phyloP scores from a whole-genome alignment of 2,113 vertebrate species.

The Pseudopodoces humilis region DNA sequence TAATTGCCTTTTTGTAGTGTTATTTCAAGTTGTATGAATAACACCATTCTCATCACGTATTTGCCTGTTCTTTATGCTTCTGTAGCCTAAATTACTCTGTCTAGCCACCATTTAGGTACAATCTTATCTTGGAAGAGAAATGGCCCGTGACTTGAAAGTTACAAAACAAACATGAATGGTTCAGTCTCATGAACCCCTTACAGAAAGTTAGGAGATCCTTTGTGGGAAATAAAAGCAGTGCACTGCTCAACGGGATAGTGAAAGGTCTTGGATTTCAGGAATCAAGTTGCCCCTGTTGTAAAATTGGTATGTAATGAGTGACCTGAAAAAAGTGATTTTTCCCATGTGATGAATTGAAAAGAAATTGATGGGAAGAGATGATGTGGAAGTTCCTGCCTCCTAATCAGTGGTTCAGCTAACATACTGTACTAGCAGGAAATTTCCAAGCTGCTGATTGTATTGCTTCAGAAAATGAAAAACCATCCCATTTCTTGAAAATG shows the following conservation, averaged over 20 bases:
- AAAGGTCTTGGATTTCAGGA: neutral
- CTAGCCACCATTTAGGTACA: neutral
- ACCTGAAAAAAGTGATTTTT: neutral
- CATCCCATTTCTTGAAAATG: neutral
- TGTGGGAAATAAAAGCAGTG: neutral
- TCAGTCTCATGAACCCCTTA: neutral
- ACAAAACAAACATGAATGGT: neutral
- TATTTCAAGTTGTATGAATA: neutral
- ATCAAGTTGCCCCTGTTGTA: neutral
- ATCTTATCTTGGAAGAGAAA: neutral
- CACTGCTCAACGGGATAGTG: neutral
- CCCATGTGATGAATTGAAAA: neutral
- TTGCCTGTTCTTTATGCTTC: neutral
- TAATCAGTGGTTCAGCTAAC: neutral
- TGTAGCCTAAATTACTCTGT: neutral
- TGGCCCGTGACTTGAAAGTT: neutral
- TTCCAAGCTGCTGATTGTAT: neutral
- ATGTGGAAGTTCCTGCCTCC: neutral
- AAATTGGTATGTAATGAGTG: neutral
- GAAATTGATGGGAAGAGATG: neutral
- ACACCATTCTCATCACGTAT: neutral
- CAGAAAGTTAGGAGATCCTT: neutral
- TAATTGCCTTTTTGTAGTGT: neutral
- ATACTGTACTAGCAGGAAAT: neutral
- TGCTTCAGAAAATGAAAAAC: conserved; percentile 16